Conservation (phyloP, 2,888 invertebrate genomes). For the Perizoma flavofasciatum region DNA sequence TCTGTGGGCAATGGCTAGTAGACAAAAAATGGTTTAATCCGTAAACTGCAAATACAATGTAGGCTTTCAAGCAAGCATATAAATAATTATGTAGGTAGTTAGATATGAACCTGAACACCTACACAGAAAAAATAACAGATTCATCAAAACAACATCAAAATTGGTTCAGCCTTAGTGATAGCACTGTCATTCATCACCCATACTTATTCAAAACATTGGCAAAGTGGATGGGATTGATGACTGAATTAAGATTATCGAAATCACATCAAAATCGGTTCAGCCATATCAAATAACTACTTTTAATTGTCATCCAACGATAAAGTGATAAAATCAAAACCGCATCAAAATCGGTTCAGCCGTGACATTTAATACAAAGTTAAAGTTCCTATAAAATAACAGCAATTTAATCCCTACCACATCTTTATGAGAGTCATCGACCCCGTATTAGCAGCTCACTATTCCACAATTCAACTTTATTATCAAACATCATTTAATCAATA, state of each 20-base stretch:
- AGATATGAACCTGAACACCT: background rate
- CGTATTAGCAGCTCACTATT: background rate
- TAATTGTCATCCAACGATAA: no score
- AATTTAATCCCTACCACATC: constrained; percentile 11
- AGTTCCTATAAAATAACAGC: constrained; percentile 9
- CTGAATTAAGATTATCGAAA: no score
- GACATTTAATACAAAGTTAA: constrained; percentile 1
- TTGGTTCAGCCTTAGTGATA: constrained; percentile 1
- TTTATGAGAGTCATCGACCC: constrained; percentile 13
- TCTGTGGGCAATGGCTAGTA: no score
- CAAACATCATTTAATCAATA: constrained; percentile 1
- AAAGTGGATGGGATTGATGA: no score
- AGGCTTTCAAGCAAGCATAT: no score
- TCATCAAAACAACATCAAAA: constrained; percentile 15
- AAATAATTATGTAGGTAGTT: no score
- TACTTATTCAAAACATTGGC: no score
- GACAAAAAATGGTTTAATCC: no score
- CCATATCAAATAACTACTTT: no score
- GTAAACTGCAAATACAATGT: no score
- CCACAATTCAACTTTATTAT: constrained; percentile 2
- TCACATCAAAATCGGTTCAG: constrained; percentile 18
- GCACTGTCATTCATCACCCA: background rate
- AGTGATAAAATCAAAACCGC: background rate
- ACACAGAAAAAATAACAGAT: background rate
- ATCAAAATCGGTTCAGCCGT: constrained; percentile 23